Percentiles rank a stretch among this genome's conserved stretches.
These are phyloP conservation scores for Cheilosia impressa DNA, from an alignment of 2,888 invertebrate species.

Conservation along the genomic window DNA sequence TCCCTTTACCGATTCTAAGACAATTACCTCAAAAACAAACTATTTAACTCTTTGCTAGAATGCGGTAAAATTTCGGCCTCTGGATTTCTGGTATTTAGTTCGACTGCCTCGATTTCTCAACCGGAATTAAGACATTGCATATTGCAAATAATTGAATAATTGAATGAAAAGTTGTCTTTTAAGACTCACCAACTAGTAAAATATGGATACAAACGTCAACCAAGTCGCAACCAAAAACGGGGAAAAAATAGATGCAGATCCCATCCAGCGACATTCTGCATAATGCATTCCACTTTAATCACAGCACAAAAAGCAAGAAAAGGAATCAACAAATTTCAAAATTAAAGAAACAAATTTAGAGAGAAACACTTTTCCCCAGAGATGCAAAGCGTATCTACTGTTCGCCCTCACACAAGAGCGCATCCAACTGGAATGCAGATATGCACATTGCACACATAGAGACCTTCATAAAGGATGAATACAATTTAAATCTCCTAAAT, in stretches of 20 bases:
- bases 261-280: background rate
- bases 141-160: too few species aligned
- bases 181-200: background rate
- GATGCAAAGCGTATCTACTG: conserved; percentile 37
- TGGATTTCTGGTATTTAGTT: too few species aligned
- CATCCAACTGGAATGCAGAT: conserved; percentile 52
- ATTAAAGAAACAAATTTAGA: conserved; percentile 38
- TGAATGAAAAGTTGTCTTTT: too few species aligned
- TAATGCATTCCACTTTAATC: conserved; percentile 30
- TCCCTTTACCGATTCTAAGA: too few species aligned
- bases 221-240: background rate
- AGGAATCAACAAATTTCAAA: conserved; percentile 25
- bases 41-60: too few species aligned
- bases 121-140: too few species aligned
- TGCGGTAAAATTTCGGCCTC: too few species aligned
- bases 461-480: conserved; percentile 37
- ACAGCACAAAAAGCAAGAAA: background rate
- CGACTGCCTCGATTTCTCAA: too few species aligned
- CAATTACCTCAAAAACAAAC: too few species aligned
- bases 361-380: conserved; percentile 41
- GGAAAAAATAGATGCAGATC: background rate
- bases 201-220: background rate
- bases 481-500: conserved; percentile 64
- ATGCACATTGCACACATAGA: conserved; percentile 6
- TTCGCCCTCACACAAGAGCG: conserved; percentile 35